phyloP scores from a whole-genome alignment of 2,113 vertebrate species.

The Hypomesus transpacificus region DNA sequence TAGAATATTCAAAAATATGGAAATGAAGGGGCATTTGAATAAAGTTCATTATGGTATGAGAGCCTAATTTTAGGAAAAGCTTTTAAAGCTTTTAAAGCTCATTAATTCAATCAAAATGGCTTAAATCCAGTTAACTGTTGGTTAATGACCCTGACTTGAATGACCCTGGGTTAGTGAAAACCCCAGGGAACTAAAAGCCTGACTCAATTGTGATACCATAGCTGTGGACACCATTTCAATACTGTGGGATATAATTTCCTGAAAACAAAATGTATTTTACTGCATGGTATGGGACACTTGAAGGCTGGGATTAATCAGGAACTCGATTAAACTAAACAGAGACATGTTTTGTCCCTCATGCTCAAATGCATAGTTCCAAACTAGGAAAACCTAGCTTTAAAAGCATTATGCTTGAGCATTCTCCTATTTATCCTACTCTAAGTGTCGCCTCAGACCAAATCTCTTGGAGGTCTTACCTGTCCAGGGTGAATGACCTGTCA shows the following conservation, averaged over 20 bases:
- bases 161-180: no score
- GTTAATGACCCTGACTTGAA: constrained; percentile 30
- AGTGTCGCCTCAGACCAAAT: constrained; percentile 66
- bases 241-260: neutral
- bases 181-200: no score
- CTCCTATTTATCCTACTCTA: constrained; percentile 20
- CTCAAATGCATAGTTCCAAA: no score
- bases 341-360: no score
- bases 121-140: constrained; percentile 46
- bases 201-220: no score
- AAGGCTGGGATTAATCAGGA: no score
- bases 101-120: constrained; percentile 55
- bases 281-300: no score
- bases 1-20: constrained; percentile 98
- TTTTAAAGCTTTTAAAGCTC: constrained; percentile 68
- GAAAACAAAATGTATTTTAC: no score
- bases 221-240: no score
- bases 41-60: constrained; percentile 91
- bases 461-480: constrained; percentile 68
- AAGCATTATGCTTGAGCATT: no score
- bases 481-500: constrained; percentile 55
- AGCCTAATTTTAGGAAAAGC: constrained; percentile 86
- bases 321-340: no score
- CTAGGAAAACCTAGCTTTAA: no score
- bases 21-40: constrained; percentile 96